Percentiles rank a stretch among this genome's conserved stretches.
phyloP scores from a whole-genome alignment of 2,888 invertebrate species.

The Thyatira batis region DNA sequence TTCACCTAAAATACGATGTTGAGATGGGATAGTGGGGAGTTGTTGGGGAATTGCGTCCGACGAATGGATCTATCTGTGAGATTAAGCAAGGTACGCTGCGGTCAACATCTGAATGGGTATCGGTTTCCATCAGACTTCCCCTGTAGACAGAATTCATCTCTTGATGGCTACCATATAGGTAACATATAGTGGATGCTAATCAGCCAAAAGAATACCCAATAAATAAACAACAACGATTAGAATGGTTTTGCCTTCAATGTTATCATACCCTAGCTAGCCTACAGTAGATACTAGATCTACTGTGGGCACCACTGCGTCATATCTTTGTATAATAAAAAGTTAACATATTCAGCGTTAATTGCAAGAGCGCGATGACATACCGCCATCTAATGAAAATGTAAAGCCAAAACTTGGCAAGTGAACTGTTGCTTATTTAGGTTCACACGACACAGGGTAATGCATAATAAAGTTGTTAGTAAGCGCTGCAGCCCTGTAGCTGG shows the following conservation, averaged over 20 bases:
- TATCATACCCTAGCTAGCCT: too few species aligned
- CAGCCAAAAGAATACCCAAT: too few species aligned
- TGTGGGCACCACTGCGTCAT: too few species aligned
- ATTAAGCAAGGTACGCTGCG: not conserved
- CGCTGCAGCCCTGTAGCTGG: slow-evolving; percentile 32
- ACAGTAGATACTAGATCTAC: too few species aligned
- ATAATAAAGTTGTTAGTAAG: slow-evolving; percentile 75
- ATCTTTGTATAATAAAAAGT: slow-evolving; percentile 14
- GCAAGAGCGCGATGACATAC: slow-evolving; percentile 44
- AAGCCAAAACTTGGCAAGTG: slow-evolving; percentile 74
- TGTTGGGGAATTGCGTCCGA: not conserved
- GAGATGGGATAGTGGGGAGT: not conserved
- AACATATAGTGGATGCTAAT: not conserved
- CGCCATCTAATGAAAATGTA: slow-evolving; percentile 73
- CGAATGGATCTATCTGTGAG: not conserved
- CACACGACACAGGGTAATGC: slow-evolving; percentile 67
- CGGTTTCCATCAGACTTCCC: not conserved
- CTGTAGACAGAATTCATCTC: not conserved
- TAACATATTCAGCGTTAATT: slow-evolving; percentile 37
- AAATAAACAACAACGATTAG: too few species aligned
- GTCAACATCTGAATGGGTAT: not conserved
- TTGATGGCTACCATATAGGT: slow-evolving; percentile 4
- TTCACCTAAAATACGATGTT: not conserved
- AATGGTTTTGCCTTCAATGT: too few species aligned
- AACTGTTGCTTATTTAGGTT: slow-evolving; percentile 73